Base-by-base conservation (phyloP, 2,888 invertebrate genomes). In the Morpho helenor region DNA sequence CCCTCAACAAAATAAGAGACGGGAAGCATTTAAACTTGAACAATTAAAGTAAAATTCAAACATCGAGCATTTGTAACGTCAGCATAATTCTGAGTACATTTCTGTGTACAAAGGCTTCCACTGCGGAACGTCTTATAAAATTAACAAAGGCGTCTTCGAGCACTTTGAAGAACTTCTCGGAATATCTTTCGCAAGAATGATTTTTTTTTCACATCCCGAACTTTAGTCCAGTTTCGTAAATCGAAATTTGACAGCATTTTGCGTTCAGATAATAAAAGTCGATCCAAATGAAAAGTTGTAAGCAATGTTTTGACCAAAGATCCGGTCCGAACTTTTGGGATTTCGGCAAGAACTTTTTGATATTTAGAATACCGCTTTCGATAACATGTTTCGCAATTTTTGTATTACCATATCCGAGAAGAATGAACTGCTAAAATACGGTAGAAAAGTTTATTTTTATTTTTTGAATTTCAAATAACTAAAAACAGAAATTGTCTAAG, bases 221-320 rank as follows among this genome's bases (percentile, higher is more conserved):
- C 56, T 60, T 50, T 44, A 53, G 65, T 72, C 68, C 70, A 79
- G 74, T 75, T 77, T 63, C 66, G 62, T 61, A 68, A 71, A 67
- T 64, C 73, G 73, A 78, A 83, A 82, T 79, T 84, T 83, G 80
- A 80, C 80, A 76, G 70, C 79, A 83, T 79, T 84, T 82, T 67
- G 62, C 77, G 85, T 81, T 84, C 78, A 83, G 80, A 82, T 82
- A 84, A 83, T 73, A 77, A 74, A 72, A 67, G 74, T 79, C 76
- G 80, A 82, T 82, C 81, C 79, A 79, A 86, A 86, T 83, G 82
- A 73, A 75, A 85, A 85, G 80, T 86, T 87, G 79, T 47, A 9
- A 40, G 9, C 41, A 40, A 40, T 53, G 53, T 53, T 53, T 16
- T 53, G n/a, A 43, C 43, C 43, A 43, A 9, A 43, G n/a, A 8